A percentile compares a stretch with the other conserved stretches of the same genome.
phyloP scores from a whole-genome alignment of 1,140 invertebrate species.

The Drosophila ercepeae region DNA sequence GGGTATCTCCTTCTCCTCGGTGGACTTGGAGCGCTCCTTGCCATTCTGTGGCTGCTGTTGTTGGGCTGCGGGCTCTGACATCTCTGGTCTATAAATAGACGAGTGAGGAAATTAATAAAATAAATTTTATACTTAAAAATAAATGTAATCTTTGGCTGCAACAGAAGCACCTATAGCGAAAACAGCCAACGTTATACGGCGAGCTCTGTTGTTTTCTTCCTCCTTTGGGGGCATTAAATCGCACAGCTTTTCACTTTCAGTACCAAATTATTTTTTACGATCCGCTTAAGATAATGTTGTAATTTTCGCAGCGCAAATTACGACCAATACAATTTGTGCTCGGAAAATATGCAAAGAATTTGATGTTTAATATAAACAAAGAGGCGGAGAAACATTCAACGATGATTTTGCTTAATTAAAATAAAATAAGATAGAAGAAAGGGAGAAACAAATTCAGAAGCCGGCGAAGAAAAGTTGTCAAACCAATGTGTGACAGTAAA shows the following conservation, averaged over 20 bases:
- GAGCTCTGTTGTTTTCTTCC: slow-evolving; percentile 5
- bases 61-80: slow-evolving; percentile 79
- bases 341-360: slow-evolving; percentile 47
- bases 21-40: slow-evolving; percentile 80
- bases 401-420: slow-evolving; percentile 5
- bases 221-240: slow-evolving; percentile 22
- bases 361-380: slow-evolving; percentile 67
- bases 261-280: slow-evolving; percentile 33
- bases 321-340: slow-evolving; percentile 38
- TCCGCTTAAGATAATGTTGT: slow-evolving; percentile 33
- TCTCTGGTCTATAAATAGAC: slow-evolving; percentile 67
- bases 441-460: slow-evolving; percentile 7
- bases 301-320: slow-evolving; percentile 36
- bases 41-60: slow-evolving; percentile 72
- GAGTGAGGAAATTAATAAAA: slow-evolving; percentile 69
- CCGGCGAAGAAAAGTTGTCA: slow-evolving; percentile 64
- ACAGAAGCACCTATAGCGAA: slow-evolving; percentile 40
- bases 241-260: slow-evolving; percentile 45
- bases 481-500: slow-evolving; percentile 62
- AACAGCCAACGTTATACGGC: slow-evolving; percentile 26
- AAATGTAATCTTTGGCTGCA: slow-evolving; percentile 20
- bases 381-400: slow-evolving; percentile 14
- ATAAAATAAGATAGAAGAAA: slow-evolving; percentile 2
- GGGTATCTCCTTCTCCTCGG: slow-evolving; percentile 89
- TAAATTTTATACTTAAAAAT: slow-evolving; percentile 69